Base-by-base conservation (phyloP, 2,797 vertebrate species). In the Peromyscus aztecus region DNA sequence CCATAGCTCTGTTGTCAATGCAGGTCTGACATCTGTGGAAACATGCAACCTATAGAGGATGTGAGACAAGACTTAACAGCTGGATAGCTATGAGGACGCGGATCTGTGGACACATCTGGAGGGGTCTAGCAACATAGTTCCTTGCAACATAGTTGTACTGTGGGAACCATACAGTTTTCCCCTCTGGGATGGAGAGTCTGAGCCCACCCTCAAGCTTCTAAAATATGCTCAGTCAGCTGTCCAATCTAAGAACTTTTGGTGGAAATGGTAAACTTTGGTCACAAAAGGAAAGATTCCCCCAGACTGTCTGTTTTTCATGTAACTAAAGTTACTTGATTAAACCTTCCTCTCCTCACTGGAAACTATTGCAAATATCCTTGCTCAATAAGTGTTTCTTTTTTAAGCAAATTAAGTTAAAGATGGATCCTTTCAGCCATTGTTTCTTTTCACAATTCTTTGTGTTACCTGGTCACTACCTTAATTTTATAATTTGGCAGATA, bases 381-480 rank as follows among this genome's bases (percentile, higher is more conserved):
- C 77, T 85, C 37, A 29, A 0, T 43, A 80, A n/a, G 4, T 65
- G 10, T 89, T 83, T 52, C 57, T 8, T 59, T 55, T 94, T 63
- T 87, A 46, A 82, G 52, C 17, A 52, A 77, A 85, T 76, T 86
- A 83, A 85, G 67, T 94, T 63, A 93, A 93, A 94, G 31, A 77
- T 76, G 82, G 14, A 52, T 95, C 19, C 24, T 92, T 59, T 89
- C 40, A 59, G 31, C 76, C 27, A 4, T 46, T 84, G 29, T 90
- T 87, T 17, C 57, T 93, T 89, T 76, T 82, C 69, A 93, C 61
- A 52, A 1, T 92, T 96, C 86, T 83, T 67, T 87, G 8, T 43
- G 24, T 91, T 88, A 46, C 57, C 49, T 73, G 29, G 19, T 80
- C 27, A 59, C 83, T 82, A 65, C 40, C 43, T 71, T 31, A 24